Conservation (phyloP, 2,888 invertebrate species). For the Cataglyphis cursor region DNA sequence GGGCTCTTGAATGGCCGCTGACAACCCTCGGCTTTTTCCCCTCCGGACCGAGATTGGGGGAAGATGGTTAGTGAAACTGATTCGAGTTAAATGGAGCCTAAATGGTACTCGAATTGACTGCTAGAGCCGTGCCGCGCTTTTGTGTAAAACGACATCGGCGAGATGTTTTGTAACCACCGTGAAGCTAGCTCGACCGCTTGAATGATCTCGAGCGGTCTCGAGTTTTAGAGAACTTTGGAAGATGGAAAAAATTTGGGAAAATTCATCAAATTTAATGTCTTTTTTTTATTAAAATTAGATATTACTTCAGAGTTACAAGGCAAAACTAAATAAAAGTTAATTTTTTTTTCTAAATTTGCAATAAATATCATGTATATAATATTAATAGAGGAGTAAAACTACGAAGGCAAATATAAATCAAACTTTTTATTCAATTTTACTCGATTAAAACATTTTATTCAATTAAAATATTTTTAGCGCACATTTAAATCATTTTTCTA, state of each 20-base stretch:
- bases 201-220: background rate
- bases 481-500: too few relatives aligned
- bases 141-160: constrained; percentile 67
- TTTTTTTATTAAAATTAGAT: background rate
- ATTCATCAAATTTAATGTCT: background rate
- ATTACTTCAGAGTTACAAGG: background rate
- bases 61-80: constrained; percentile 80
- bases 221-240: background rate
- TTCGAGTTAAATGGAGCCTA: constrained; percentile 82
- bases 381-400: background rate
- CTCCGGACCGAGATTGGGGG: constrained; percentile 36
- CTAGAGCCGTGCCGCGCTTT: constrained; percentile 65
- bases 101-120: constrained; percentile 82
- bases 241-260: background rate
- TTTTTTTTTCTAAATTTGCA: background rate
- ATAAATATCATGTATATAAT: background rate
- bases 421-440: too few relatives aligned
- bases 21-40: constrained; percentile 40
- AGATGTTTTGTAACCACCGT: constrained; percentile 61
- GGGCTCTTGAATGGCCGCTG: constrained; percentile 56
- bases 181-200: background rate
- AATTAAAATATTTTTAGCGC: too few relatives aligned
- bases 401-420: too few relatives aligned
- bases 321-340: background rate
- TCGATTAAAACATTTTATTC: too few relatives aligned